Evolutionary conservation across 2,888 invertebrate genomes (phyloP).

Genomic region (Ferrisia virgata): DNA sequence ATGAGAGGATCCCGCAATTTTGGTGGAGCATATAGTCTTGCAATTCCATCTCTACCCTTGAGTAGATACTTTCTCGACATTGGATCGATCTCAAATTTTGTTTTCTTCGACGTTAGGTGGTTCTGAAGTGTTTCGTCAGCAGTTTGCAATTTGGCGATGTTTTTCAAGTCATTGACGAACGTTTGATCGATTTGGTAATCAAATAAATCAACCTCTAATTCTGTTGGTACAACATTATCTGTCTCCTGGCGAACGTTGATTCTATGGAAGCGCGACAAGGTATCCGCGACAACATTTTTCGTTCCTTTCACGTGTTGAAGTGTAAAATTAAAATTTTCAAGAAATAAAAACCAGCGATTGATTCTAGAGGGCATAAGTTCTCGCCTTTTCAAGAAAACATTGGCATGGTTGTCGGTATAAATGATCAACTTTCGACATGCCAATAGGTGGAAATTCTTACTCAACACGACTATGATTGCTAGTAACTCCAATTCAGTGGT

Average conservation of each 20-base stretch:
- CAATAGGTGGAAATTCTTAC: neutral
- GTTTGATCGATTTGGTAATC: neutral
- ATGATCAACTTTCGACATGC: neutral
- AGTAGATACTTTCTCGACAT: neutral
- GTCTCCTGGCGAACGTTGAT: neutral
- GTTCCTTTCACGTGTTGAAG: constrained; percentile 32
- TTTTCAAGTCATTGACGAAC: neutral
- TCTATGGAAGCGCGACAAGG: constrained; percentile 5
- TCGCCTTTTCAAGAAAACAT: neutral
- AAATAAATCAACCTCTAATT: neutral
- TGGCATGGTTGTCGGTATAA: neutral
- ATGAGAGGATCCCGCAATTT: neutral
- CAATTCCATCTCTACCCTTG: neutral
- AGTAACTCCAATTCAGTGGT: neutral
- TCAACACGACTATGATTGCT: neutral
- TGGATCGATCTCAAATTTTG: neutral
- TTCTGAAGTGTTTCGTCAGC: neutral
- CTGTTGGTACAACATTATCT: neutral
- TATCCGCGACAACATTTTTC: constrained; percentile 16
- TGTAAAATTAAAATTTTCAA: constrained; percentile 27
- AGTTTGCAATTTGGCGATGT: neutral
- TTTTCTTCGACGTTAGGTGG: neutral
- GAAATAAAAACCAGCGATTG: constrained; percentile 25
- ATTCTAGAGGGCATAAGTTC: neutral
- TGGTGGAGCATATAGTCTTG: neutral